A percentile compares a stretch with the other conserved stretches of the same genome.
Evolutionary conservation across 2,888 invertebrate species (phyloP).

Genomic region (Drosophila maculinotata): DNA sequence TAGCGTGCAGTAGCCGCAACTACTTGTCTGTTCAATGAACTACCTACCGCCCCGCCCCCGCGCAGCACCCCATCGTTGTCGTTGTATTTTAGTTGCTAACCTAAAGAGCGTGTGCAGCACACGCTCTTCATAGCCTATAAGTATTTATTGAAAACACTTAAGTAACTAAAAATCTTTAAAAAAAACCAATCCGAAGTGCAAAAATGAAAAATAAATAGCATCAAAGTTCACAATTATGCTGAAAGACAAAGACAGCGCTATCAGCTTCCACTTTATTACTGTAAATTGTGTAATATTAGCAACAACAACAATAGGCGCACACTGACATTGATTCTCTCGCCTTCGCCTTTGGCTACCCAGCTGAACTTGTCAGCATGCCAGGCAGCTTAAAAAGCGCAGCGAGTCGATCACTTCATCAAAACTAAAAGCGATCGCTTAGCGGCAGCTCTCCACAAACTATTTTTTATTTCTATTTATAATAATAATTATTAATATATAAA

Average conservation of each 20-base stretch:
- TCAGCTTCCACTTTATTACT: constrained; percentile 44
- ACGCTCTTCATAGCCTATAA: constrained; percentile 69
- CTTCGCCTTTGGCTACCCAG: constrained; percentile 31
- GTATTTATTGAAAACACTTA: constrained; percentile 74
- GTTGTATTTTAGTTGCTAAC: constrained; percentile 78
- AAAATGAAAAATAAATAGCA: constrained; percentile 60
- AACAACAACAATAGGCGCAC: constrained; percentile 32
- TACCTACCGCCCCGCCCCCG: constrained; percentile 20
- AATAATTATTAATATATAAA: no score
- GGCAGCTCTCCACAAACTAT: neutral
- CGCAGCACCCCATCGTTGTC: constrained; percentile 27
- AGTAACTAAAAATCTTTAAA: constrained; percentile 52
- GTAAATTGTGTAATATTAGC: constrained; percentile 54
- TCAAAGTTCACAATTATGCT: constrained; percentile 64
- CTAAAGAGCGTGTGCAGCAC: constrained; percentile 72
- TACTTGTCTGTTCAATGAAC: constrained; percentile 22
- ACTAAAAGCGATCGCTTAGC: neutral
- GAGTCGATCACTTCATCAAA: constrained; percentile 1
- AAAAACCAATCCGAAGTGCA: constrained; percentile 62
- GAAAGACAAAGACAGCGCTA: constrained; percentile 34
- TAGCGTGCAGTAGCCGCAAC: constrained; percentile 53
- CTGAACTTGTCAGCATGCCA: constrained; percentile 14
- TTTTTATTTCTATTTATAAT: no score
- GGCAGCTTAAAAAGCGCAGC: constrained; percentile 34
- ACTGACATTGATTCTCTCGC: constrained; percentile 36